phyloP scores from a whole-genome alignment of 2,888 invertebrate genomes.

The Plebejus argus region DNA sequence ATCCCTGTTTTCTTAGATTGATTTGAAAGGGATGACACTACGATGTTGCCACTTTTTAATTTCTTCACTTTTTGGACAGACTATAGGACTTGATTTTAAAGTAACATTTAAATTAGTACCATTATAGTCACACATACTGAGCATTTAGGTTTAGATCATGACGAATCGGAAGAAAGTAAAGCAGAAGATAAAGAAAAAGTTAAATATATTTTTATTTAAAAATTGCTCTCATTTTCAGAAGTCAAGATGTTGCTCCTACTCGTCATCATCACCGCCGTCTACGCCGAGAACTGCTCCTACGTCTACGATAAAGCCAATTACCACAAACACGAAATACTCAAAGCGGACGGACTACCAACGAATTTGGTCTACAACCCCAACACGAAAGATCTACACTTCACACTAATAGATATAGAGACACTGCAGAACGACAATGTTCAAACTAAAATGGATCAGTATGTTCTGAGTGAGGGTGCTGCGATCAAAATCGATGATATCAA shows the following conservation, averaged over 20 bases:
- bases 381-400: constrained; percentile 64
- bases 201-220: neutral
- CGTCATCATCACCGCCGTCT: constrained; percentile 51
- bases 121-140: no score
- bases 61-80: no score
- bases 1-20: no score
- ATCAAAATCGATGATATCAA: constrained; percentile 63
- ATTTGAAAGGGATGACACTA: no score
- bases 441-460: constrained; percentile 73
- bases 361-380: constrained; percentile 61
- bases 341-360: constrained; percentile 70
- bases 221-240: constrained; percentile 33
- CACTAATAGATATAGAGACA: constrained; percentile 67
- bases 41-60: no score
- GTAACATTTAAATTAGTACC: no score
- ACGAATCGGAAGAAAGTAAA: no score
- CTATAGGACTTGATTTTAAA: no score
- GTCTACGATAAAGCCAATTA: constrained; percentile 54
- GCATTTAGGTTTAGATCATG: no score
- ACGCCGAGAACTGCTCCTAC: constrained; percentile 60
- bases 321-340: constrained; percentile 57
- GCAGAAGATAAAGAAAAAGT: no score
- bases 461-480: constrained; percentile 58
- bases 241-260: constrained; percentile 56
- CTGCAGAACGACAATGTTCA: constrained; percentile 67